Conservation (phyloP, 2,888 invertebrate species). For the Heliconius aoede region DNA sequence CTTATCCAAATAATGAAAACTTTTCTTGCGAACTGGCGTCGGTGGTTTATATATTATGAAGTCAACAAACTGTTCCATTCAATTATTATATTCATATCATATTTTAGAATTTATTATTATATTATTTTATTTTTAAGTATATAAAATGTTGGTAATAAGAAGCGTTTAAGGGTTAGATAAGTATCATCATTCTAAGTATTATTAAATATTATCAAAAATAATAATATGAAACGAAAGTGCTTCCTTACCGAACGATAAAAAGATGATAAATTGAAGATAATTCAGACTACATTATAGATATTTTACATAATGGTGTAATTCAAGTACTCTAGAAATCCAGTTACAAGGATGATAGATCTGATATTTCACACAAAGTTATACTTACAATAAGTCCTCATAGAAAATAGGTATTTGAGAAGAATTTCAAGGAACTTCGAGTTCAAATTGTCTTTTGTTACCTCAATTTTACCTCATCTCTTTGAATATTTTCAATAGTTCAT, state of each 20-base stretch:
- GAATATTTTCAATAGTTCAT: neutral
- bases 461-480: neutral
- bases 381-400: neutral
- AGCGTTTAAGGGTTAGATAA: neutral
- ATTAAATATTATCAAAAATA: neutral
- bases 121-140: neutral
- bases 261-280: neutral
- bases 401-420: neutral
- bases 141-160: neutral
- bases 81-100: neutral
- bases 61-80: neutral
- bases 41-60: neutral
- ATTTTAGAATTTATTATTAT: neutral
- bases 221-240: too few relatives aligned
- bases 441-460: neutral
- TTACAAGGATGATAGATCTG: neutral
- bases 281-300: neutral
- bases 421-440: neutral
- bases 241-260: neutral
- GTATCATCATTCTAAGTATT: neutral
- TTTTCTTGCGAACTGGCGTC: neutral
- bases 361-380: neutral
- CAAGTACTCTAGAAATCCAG: neutral
- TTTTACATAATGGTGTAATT: constrained; percentile 13
- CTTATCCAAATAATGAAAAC: constrained; percentile 20